phyloP scores from a whole-genome alignment of 92 coral and sea anemone species.

The Actinostola sp. region DNA sequence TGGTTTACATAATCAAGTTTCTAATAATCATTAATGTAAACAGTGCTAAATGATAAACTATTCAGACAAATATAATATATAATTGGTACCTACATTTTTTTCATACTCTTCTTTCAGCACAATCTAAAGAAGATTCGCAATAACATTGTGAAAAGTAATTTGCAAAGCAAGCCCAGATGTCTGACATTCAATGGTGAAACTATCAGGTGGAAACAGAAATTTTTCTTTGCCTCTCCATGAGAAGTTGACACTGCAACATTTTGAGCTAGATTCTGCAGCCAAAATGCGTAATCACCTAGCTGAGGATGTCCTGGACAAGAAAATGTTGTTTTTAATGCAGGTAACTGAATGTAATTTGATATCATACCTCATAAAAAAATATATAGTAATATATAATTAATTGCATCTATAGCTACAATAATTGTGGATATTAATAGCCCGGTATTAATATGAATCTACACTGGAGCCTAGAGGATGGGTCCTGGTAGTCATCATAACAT shows the following conservation, averaged over 20 bases:
- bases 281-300: slow-evolving; percentile 60
- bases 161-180: slow-evolving; percentile 40
- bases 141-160: slow-evolving; percentile 38
- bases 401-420: background rate
- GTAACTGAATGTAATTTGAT: slow-evolving; percentile 1
- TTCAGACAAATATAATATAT: background rate
- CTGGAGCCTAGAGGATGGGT: too few relatives aligned
- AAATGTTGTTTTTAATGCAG: slow-evolving; percentile 62
- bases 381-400: background rate
- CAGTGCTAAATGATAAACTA: background rate
- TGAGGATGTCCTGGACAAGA: slow-evolving; percentile 47
- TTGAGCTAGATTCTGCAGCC: slow-evolving; percentile 53
- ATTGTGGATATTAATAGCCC: background rate
- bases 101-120: slow-evolving; percentile 9
- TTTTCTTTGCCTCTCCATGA: slow-evolving; percentile 45
- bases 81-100: background rate
- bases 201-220: slow-evolving; percentile 16
- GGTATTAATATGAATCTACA: too few relatives aligned
- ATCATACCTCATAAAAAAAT: background rate
- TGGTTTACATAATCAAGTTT: too few relatives aligned
- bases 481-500: too few relatives aligned
- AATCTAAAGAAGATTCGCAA: slow-evolving; percentile 41
- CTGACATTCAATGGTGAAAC: slow-evolving; percentile 20
- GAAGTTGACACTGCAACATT: slow-evolving; percentile 42
- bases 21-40: background rate